These are phyloP conservation scores for Leucophenga varia DNA, from an alignment of 1,140 invertebrate genomes.

Conservation along the genomic window DNA sequence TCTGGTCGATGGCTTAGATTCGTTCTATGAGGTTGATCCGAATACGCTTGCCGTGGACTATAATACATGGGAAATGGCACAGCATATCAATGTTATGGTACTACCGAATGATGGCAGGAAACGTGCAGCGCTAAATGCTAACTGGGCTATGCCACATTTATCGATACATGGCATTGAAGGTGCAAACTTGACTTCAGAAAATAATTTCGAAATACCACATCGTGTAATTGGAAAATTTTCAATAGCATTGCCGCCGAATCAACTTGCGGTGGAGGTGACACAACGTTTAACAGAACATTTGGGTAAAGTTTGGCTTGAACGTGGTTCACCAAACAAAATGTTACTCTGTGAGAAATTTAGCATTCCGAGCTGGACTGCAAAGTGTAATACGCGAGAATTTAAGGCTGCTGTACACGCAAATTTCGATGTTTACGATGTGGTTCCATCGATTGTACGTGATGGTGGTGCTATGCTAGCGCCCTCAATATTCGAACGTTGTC, in stretches of 20 bases:
- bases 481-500: conserved; percentile 11
- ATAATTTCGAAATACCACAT: conserved; percentile 90
- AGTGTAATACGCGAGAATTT: conserved; percentile 88
- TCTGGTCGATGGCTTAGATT: conserved; percentile 75
- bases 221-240: conserved; percentile 96
- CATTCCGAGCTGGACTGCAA: conserved; percentile 83
- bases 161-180: conserved; percentile 85
- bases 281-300: conserved; percentile 72
- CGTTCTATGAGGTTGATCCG: no score
- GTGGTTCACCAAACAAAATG: conserved; percentile 82
- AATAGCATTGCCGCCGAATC: conserved; percentile 87
- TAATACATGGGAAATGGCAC: conserved; percentile 20
- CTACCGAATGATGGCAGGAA: conserved; percentile 75
- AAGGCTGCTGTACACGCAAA: conserved; percentile 81
- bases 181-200: conserved; percentile 84
- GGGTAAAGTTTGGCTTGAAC: conserved; percentile 64
- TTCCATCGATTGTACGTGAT: conserved; percentile 60
- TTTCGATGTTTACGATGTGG: conserved; percentile 82
- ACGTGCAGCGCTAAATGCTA: conserved; percentile 73
- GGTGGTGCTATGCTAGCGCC: conserved; percentile 14
- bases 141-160: conserved; percentile 84
- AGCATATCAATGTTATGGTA: conserved; percentile 67
- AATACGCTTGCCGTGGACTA: no score
- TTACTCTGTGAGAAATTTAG: conserved; percentile 59
- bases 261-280: conserved; percentile 75